phyloP scores from a whole-genome alignment of 1,140 invertebrate genomes.

The Lerema accius region DNA sequence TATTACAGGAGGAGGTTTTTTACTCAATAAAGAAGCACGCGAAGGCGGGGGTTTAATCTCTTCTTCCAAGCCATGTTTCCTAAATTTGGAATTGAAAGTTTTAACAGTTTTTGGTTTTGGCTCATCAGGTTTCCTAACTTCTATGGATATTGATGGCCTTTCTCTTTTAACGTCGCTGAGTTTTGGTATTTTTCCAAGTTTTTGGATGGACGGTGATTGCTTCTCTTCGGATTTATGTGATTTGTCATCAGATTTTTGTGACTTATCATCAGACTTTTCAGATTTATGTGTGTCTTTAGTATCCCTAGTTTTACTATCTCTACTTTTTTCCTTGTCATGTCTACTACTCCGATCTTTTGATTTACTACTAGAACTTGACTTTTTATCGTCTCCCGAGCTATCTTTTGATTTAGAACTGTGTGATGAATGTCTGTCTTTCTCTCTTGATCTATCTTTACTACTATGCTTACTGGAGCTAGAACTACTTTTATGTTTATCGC shows the following conservation, averaged over 20 bases:
- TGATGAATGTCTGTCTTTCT: conserved; percentile 75
- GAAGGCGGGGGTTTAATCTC: conserved; percentile 91
- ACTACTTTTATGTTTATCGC: conserved; percentile 77
- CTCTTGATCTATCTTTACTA: conserved; percentile 72
- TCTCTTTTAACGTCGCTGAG: conserved; percentile 85
- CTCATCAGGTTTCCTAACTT: conserved; percentile 88
- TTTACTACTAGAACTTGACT: conserved; percentile 54
- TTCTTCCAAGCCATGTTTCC: conserved; percentile 92
- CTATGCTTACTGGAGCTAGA: conserved; percentile 72
- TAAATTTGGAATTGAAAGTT: conserved; percentile 93
- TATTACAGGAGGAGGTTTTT: conserved; percentile 82
- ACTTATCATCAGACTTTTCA: conserved; percentile 64
- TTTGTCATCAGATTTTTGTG: conserved; percentile 80
- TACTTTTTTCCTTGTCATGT: conserved; percentile 53
- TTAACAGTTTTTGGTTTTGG: conserved; percentile 92
- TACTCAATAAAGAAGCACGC: conserved; percentile 83
- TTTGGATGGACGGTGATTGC: conserved; percentile 85
- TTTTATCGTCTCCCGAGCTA: conserved; percentile 53
- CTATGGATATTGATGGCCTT: conserved; percentile 91
- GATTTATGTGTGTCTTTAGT: conserved; percentile 5
- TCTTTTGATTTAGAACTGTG: conserved; percentile 70
- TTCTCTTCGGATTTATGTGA: conserved; percentile 78
- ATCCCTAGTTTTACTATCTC: conserved; percentile 40
- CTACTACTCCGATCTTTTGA: conserved; percentile 59
- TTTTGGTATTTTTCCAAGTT: conserved; percentile 90